These are phyloP conservation scores for Chelon labrosus DNA, from an alignment of 2,797 vertebrate species.

Conservation along the genomic window DNA sequence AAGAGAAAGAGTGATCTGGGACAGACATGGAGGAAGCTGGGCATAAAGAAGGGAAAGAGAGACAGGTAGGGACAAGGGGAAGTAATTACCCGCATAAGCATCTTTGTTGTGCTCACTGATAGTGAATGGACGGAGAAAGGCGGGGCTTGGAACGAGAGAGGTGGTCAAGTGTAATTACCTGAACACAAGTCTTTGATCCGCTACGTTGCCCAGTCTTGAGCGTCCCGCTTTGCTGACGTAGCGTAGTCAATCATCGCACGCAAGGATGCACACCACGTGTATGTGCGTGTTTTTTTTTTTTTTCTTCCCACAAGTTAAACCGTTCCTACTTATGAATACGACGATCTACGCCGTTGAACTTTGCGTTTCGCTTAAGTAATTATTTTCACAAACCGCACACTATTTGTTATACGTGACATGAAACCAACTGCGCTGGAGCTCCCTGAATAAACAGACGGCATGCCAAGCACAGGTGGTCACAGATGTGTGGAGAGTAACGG, in stretches of 20 bases:
- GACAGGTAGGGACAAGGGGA: slow-evolving; percentile 72
- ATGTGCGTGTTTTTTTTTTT: too few species aligned
- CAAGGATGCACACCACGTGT: too few species aligned
- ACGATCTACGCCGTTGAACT: slow-evolving; percentile 8
- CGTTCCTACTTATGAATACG: not conserved
- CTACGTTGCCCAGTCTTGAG: slow-evolving; percentile 6
- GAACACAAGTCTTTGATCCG: slow-evolving; percentile 68
- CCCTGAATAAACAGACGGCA: slow-evolving; percentile 43
- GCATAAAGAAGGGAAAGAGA: slow-evolving; percentile 69
- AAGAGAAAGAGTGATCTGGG: slow-evolving; percentile 69
- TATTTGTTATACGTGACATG: slow-evolving; percentile 35
- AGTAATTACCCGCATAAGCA: slow-evolving; percentile 75
- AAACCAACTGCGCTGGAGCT: slow-evolving; percentile 19
- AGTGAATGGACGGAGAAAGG: slow-evolving; percentile 30
- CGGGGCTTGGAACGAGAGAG: slow-evolving; percentile 48
- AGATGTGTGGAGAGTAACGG: slow-evolving; percentile 50
- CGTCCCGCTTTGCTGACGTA: not conserved
- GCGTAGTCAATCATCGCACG: too few species aligned
- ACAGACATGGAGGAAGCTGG: slow-evolving; percentile 65
- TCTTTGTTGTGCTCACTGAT: slow-evolving; percentile 73
- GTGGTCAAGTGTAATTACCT: slow-evolving; percentile 75
- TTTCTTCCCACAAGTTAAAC: too few species aligned
- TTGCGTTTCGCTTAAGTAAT: slow-evolving; percentile 16
- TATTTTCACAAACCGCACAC: slow-evolving; percentile 36
- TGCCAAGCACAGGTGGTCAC: slow-evolving; percentile 62